phyloP scores from a whole-genome alignment of 2,113 vertebrate species.

The Turnix velox region DNA sequence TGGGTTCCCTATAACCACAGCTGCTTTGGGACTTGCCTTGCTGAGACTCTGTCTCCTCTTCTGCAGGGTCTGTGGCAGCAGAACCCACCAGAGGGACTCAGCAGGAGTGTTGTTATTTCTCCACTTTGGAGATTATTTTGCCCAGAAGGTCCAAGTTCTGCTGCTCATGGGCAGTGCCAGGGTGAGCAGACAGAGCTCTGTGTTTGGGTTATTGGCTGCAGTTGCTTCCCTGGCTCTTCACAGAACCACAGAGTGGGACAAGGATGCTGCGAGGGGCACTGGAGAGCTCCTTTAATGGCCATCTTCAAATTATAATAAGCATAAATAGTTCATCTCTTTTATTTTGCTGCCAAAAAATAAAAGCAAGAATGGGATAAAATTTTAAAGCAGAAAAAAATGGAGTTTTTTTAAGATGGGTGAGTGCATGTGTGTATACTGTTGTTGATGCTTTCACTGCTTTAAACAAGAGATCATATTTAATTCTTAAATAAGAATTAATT shows the following conservation, averaged over 20 bases:
- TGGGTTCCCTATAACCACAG: background rate
- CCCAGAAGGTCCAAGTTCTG: background rate
- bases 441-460: background rate
- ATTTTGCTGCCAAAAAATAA: background rate
- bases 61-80: background rate
- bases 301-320: background rate
- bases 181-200: background rate
- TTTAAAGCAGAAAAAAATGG: background rate
- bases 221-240: background rate
- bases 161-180: background rate
- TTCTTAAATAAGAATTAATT: constrained; percentile 22
- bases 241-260: background rate
- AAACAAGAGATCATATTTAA: background rate
- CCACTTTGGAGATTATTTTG: background rate
- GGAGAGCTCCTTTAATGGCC: background rate
- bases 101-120: background rate
- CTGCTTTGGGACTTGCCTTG: background rate
- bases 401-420: background rate
- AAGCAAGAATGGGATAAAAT: background rate
- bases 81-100: background rate
- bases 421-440: background rate
- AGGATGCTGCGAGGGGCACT: background rate
- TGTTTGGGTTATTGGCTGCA: background rate
- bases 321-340: background rate
- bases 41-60: background rate